These are phyloP conservation scores for Callipepla californica DNA, from an alignment of 2,113 vertebrate species.

Conservation along the genomic window DNA sequence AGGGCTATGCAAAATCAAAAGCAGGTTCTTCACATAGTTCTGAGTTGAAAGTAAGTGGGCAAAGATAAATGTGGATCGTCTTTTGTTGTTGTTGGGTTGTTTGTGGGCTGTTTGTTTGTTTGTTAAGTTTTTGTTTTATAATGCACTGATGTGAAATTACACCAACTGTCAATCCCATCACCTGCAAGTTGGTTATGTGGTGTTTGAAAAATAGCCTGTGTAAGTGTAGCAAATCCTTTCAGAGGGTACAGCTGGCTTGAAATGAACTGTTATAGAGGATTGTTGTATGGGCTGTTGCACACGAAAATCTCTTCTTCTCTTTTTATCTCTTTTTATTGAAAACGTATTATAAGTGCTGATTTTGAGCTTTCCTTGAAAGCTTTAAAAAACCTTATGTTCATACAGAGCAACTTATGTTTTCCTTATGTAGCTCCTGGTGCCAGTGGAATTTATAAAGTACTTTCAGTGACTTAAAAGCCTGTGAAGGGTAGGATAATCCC, in stretches of 20 bases:
- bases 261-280: not conserved
- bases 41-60: not conserved
- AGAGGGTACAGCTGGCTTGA: slow-evolving; percentile 8
- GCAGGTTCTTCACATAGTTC: not conserved
- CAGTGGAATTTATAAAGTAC: slow-evolving; percentile 52
- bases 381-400: not conserved
- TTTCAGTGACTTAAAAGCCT: slow-evolving; percentile 39
- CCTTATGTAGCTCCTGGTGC: slow-evolving; percentile 55
- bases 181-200: not conserved
- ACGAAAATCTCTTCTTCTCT: slow-evolving; percentile 17
- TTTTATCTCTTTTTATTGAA: slow-evolving; percentile 48
- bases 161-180: not conserved
- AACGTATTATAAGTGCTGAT: not conserved
- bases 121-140: not conserved
- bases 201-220: not conserved
- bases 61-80: not conserved
- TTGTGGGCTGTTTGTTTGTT: not conserved
- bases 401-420: slow-evolving; percentile 49
- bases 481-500: not conserved
- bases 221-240: not conserved
- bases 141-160: not conserved
- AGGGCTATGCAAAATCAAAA: not conserved
- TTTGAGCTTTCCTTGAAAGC: slow-evolving; percentile 50
- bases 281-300: not conserved
- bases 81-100: not conserved